Base-by-base conservation (phyloP, 2,113 vertebrate species). In the Atlantisia rogersi region DNA sequence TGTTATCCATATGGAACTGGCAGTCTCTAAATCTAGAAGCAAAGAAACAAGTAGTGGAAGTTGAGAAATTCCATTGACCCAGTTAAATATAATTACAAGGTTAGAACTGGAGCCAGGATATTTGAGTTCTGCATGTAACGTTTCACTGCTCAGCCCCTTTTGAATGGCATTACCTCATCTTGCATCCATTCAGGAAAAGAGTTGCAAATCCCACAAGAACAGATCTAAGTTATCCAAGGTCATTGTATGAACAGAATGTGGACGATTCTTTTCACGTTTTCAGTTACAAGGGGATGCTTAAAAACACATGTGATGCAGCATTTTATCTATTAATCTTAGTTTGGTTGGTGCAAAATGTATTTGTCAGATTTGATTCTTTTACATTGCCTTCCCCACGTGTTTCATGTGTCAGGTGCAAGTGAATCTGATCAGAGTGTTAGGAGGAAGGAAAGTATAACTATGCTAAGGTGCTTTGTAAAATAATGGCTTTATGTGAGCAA, bases 121-220 rank as follows among this genome's bases (percentile, higher is more conserved):
- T 87, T 83, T 84, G 92, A 85, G 84, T 82, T 94, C 32, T 92
- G 71, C 87, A 56, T 78, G 81, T 78, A 86, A 78, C 3, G 3
- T 97, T 87, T 95, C 87, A 60, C 64, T 86, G 88, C 95, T 90
- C 88, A 79, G 93, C 74, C 84, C 46, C 11, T 28, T 82, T 71
- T 71, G 55, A 96, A 82, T 78, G 88, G 86, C 92, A 95, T 97
- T 92, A 93, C 94, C 78, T 96, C 94, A 97, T 95, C 93, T 78
- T 68, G 48, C 89, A 91, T 97, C 82, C 91, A 91, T 94, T 95
- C 86, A 82, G 95, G 95, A 84, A 89, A 77, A 87, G 78, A 84
- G 94, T 74, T 91, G 90, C 90, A 92, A 82, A 93, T 95, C 83
- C 83, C 90, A 82, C 78, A 94, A 90, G 88, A 86, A 35, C 80